Conservation (phyloP, 2,113 vertebrate genomes). For the Orycteropus afer region DNA sequence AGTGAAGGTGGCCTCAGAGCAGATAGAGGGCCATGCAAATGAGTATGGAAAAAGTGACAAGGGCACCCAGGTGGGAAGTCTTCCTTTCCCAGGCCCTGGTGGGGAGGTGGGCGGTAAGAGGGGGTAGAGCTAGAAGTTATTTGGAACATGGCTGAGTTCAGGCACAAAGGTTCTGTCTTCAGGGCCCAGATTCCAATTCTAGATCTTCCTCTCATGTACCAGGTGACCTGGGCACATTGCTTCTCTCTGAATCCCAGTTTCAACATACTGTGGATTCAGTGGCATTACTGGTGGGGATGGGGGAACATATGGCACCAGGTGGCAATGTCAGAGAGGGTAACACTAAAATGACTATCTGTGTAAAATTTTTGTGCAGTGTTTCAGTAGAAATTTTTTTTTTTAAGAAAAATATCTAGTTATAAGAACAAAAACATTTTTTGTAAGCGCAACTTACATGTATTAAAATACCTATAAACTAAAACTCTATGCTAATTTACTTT, state of each 20-base stretch:
- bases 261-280: not conserved
- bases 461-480: not conserved
- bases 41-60: constrained; percentile 39
- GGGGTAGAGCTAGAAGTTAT: not conserved
- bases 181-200: not conserved
- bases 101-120: not conserved
- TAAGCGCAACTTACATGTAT: not conserved
- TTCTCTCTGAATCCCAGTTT: not conserved
- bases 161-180: not conserved
- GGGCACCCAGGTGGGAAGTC: not conserved
- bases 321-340: not conserved
- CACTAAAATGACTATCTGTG: too few species aligned
- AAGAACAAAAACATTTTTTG: not conserved
- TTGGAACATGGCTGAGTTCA: not conserved
- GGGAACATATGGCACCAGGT: not conserved
- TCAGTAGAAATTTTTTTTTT: not conserved
- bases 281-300: not conserved
- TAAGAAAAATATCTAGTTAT: not conserved
- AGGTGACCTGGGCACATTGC: not conserved
- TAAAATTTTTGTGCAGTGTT: not conserved
- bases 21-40: constrained; percentile 44
- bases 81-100: constrained; percentile 1
- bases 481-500: not conserved
- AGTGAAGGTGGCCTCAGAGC: not conserved
- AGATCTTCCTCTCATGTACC: not conserved